A percentile compares a stretch with the other conserved stretches of the same genome.
Conservation (phyloP, 1,140 invertebrate species). For the Drosophila albomicans region DNA sequence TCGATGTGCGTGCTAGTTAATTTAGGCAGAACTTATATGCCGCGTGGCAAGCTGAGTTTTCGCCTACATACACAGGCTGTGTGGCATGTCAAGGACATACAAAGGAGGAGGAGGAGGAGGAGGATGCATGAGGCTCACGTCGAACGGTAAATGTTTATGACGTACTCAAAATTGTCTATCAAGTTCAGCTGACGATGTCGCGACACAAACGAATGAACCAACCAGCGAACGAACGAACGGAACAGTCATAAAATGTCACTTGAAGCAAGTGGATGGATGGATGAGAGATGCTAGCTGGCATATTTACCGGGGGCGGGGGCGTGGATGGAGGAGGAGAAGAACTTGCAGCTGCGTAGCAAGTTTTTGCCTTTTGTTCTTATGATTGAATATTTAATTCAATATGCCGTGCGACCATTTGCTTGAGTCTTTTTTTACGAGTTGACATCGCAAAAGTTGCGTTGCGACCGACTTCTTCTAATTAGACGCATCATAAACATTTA, state of each 20-base stretch:
- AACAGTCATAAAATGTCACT: constrained; percentile 72
- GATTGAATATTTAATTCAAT: constrained; percentile 83
- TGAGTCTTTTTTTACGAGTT: constrained; percentile 40
- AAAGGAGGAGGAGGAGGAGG: background rate
- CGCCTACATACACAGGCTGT: background rate
- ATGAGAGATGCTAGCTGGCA: constrained; percentile 3
- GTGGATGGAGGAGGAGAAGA: background rate
- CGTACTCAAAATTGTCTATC: constrained; percentile 81
- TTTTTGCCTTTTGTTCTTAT: constrained; percentile 69
- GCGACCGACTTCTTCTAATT: constrained; percentile 30
- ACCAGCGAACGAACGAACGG: constrained; percentile 9
- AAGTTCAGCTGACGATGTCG: constrained; percentile 73
- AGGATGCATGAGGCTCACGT: constrained; percentile 54
- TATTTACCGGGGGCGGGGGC: background rate
- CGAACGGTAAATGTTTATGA: constrained; percentile 81
- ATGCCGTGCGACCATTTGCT: constrained; percentile 67
- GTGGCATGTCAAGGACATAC: constrained; percentile 28
- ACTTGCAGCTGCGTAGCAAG: constrained; percentile 45
- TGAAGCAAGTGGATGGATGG: constrained; percentile 30
- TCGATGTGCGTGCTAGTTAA: constrained; percentile 55
- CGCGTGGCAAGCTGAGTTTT: background rate
- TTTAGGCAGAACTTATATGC: constrained; percentile 48
- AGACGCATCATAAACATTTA: constrained; percentile 51
- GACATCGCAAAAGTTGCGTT: constrained; percentile 3
- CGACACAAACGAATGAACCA: constrained; percentile 1